Evolutionary conservation across 2,888 invertebrate species (phyloP).

Genomic region (Ligdia adustata): DNA sequence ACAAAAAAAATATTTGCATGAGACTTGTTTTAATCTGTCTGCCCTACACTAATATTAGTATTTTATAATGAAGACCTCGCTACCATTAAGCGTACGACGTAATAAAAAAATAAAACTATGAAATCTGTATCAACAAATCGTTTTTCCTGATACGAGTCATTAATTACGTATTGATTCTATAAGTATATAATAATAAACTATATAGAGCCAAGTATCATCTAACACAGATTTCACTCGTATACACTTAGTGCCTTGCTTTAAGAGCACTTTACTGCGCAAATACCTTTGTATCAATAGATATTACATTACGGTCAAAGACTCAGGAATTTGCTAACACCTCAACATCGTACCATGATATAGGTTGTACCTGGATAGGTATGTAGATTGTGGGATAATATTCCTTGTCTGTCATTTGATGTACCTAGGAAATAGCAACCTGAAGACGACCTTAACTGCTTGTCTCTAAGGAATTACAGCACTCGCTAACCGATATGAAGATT

Average conservation of each 20-base stretch:
- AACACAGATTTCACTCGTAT: background rate
- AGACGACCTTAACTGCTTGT: constrained; percentile 30
- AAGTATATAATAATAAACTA: no score
- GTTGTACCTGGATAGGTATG: background rate
- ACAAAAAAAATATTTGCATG: no score
- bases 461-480: constrained; percentile 36
- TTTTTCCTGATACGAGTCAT: no score
- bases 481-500: constrained; percentile 23
- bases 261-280: background rate
- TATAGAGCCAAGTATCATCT: no score
- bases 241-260: background rate
- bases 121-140: no score
- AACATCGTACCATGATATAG: background rate
- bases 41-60: no score
- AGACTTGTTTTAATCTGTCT: no score
- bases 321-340: background rate
- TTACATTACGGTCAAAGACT: constrained; percentile 1
- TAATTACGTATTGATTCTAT: no score
- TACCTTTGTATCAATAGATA: background rate
- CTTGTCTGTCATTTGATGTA: constrained; percentile 8
- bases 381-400: background rate
- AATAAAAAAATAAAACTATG: no score
- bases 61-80: no score
- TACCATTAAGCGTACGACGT: no score
- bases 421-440: background rate